A percentile compares a stretch with the other conserved stretches of the same genome.
These are phyloP conservation scores for Lytechinus pictus DNA, from an alignment of 35 echinoderm and acorn worm species.

Conservation along the genomic window DNA sequence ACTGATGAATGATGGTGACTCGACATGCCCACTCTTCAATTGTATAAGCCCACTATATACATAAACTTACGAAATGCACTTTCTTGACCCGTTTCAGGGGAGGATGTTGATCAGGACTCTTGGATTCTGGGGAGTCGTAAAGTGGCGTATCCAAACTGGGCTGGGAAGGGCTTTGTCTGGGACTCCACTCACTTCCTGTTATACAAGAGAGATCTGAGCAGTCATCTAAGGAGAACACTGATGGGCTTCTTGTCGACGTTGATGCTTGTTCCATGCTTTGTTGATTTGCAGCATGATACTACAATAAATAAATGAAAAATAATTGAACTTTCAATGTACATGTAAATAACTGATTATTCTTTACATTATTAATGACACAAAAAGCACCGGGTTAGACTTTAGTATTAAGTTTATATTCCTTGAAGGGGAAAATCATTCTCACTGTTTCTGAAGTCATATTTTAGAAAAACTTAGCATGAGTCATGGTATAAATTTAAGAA, in stretches of 20 bases:
- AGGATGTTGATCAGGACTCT: not conserved
- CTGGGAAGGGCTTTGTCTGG: not conserved
- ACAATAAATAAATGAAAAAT: not conserved
- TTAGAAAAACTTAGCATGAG: too few species aligned
- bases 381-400: not conserved
- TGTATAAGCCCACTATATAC: not conserved
- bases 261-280: not conserved
- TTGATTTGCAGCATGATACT: not conserved
- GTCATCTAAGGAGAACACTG: not conserved
- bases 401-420: too few species aligned
- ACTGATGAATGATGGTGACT: too few species aligned
- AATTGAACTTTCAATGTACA: not conserved
- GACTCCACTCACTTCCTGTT: not conserved
- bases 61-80: not conserved
- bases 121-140: not conserved
- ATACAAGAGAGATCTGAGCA: not conserved
- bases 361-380: not conserved
- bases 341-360: not conserved
- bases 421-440: too few species aligned
- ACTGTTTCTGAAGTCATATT: too few species aligned
- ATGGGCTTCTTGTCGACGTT: not conserved
- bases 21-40: too few species aligned
- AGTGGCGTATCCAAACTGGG: not conserved
- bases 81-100: constrained; percentile 16
- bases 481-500: too few species aligned